A percentile compares a stretch with the other conserved stretches of the same genome.
These are phyloP conservation scores for Cryptocephalus primarius DNA, from an alignment of 2,888 invertebrate species.

Conservation along the genomic window DNA sequence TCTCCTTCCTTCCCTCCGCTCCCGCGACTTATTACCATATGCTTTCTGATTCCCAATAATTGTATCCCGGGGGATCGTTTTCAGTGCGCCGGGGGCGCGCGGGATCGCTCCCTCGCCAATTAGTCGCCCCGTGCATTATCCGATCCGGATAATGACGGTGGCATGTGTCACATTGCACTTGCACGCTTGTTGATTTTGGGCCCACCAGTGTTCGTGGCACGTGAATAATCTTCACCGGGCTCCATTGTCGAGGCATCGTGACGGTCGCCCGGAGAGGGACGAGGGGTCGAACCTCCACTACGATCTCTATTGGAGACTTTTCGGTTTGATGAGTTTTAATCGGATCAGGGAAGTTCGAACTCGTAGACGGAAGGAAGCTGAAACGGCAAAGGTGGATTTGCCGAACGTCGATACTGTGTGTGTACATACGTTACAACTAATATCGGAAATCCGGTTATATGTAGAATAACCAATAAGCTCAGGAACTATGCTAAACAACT, in stretches of 20 bases:
- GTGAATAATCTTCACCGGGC: conserved; percentile 10
- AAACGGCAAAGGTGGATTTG: too few species aligned
- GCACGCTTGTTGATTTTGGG: conserved; percentile 31
- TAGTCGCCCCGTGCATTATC: conserved; percentile 32
- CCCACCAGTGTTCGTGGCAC: conserved; percentile 15
- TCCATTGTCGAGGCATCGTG: conserved; percentile 4
- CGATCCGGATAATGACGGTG: conserved; percentile 34
- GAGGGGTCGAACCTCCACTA: background rate
- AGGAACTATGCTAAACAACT: too few species aligned
- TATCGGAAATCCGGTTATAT: too few species aligned
- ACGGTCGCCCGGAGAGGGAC: background rate
- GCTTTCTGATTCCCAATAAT: conserved; percentile 30
- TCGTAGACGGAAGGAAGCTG: too few species aligned
- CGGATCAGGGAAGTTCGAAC: background rate
- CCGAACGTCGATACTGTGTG: too few species aligned
- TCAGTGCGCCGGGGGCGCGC: conserved; percentile 17
- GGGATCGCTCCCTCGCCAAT: conserved; percentile 29
- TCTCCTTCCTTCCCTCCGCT: too few species aligned
- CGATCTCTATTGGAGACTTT: background rate
- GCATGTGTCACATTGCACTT: conserved; percentile 37
- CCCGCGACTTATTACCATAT: conserved; percentile 24
- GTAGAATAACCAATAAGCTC: too few species aligned
- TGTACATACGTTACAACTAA: too few species aligned
- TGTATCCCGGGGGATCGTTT: conserved; percentile 29
- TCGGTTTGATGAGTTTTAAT: background rate